A percentile compares a stretch with the other conserved stretches of the same genome.
These are phyloP conservation scores for Petrocephalus zakoni DNA, from an alignment of 2,113 vertebrate genomes.

Conservation along the genomic window DNA sequence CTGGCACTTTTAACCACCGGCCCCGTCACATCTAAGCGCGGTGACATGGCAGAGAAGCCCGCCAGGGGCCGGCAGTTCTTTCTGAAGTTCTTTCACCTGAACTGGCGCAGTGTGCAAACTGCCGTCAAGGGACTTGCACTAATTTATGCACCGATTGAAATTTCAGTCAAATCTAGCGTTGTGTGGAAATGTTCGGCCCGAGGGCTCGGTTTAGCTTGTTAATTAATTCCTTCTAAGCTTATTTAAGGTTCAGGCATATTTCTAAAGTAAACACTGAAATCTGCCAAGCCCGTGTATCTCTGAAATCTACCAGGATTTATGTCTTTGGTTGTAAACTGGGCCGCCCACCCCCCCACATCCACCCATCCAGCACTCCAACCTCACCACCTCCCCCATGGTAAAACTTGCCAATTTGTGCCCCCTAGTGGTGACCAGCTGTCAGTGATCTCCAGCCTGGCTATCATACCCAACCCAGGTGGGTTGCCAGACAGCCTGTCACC, in stretches of 20 bases:
- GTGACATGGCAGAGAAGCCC: neutral
- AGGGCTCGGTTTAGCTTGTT: conserved; percentile 13
- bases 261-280: conserved; percentile 14
- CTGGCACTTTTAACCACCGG: neutral
- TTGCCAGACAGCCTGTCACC: neutral
- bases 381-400: neutral
- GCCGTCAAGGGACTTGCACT: neutral
- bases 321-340: neutral
- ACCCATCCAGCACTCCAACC: neutral
- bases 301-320: conserved; percentile 6
- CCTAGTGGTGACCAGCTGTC: neutral
- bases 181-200: conserved; percentile 9
- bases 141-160: neutral
- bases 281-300: conserved; percentile 1
- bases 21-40: neutral
- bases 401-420: neutral
- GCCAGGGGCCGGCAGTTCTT: neutral
- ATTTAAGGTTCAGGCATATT: conserved; percentile 15
- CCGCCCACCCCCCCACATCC: neutral
- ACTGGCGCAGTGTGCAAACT: neutral
- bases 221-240: conserved; percentile 19
- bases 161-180: conserved; percentile 7
- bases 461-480: neutral
- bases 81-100: conserved; percentile 1
- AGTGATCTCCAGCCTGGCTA: neutral